Evolutionary conservation across 2,888 invertebrate genomes (phyloP), one percentile per base, ranked within the genome.

Genomic region (Pyrocoelia pectoralis): DNA sequence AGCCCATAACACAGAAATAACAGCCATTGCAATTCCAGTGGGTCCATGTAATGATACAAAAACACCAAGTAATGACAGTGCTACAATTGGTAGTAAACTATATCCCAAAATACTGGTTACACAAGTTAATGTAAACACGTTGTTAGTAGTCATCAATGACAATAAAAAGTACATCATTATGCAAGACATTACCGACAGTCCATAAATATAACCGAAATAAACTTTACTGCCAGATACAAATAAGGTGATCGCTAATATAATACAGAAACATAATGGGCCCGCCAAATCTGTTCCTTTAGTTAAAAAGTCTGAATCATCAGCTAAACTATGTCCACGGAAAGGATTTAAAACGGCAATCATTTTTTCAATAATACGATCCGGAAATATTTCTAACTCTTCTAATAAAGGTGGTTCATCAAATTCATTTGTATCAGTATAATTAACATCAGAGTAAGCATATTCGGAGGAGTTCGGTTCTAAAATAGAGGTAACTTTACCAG

Each of bases 171-270:
- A 98, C 93, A 97, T 96, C 66, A 95, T 86, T 56, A 95, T 83
- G 72, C 96, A 96, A 29, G 96, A 95, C 72, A 95, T 87, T 49
- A 94, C 88, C 10, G 95, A 96, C 60, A 97, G 87, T 1, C 97
- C 97, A 82, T 97, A 97, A 64, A 97, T 94, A 83, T 95, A 97
- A 55, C 96, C 94, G 82, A 97, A 96, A 71, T 94, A 92, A 24
- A 93, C 89, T 80, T 92, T 92, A 55, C 91, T 92, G 0, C 91
- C 91, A 55, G 91, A 86, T 10, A 91, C 78, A 68, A 91, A 87
- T 15, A 91, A 79, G 73, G 87, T 88, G 4, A 87, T 83, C 8
- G 89, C 89, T 54, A 90, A 79, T 17, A 87, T 82, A 67, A 97
- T 82, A 80, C 95, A 96, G 82, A 97, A 97, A 17, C 91, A 91